These are phyloP conservation scores for Cervus canadensis DNA, from an alignment of 2,113 vertebrate species.

Conservation along the genomic window DNA sequence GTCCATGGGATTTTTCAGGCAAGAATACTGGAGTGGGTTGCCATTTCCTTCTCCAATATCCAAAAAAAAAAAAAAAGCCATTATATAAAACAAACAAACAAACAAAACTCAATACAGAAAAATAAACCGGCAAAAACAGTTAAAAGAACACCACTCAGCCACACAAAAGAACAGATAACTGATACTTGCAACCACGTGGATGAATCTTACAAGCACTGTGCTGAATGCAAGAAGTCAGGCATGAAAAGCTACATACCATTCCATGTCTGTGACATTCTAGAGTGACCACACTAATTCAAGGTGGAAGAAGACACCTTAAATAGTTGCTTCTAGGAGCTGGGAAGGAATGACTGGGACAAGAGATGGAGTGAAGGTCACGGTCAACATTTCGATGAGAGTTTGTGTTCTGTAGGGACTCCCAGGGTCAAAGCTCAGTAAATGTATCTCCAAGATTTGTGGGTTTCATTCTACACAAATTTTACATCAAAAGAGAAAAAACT, in stretches of 20 bases:
- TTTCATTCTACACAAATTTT: background rate
- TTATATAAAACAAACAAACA: background rate
- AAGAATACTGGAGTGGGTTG: background rate
- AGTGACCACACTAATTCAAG: background rate
- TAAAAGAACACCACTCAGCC: background rate
- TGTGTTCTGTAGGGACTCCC: background rate
- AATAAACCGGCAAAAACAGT: background rate
- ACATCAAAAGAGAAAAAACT: background rate
- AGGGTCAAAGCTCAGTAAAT: background rate
- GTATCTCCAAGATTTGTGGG: background rate
- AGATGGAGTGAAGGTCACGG: background rate
- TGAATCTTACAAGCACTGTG: background rate
- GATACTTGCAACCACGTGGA: background rate
- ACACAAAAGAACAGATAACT: background rate
- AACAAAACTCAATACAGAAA: background rate
- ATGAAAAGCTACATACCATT: background rate
- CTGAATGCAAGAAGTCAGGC: background rate
- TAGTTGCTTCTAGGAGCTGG: background rate
- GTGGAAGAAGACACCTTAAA: background rate
- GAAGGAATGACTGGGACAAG: background rate
- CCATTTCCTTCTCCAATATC: background rate
- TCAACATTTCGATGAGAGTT: background rate
- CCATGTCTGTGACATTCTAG: too few relatives aligned
- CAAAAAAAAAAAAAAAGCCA: background rate
- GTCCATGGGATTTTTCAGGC: background rate